Evolutionary conservation across 2,888 invertebrate species (phyloP).

Genomic region (Cistogaster globosa): DNA sequence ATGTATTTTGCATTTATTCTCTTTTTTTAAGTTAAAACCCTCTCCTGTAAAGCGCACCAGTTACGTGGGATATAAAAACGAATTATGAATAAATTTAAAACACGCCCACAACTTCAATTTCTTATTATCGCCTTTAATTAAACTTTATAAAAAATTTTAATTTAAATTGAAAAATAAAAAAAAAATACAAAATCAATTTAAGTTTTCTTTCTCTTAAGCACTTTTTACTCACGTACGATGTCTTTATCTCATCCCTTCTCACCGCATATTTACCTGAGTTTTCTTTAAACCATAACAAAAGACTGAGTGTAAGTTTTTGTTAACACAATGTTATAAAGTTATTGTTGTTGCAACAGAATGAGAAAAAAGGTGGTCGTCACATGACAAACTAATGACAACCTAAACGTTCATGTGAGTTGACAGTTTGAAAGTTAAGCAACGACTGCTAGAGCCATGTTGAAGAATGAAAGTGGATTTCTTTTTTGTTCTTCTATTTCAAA

Average conservation of each 20-base stretch:
- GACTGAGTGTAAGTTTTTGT: background rate
- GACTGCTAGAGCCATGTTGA: background rate
- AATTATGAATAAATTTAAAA: background rate
- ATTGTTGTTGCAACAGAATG: background rate
- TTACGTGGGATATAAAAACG: background rate
- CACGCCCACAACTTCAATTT: background rate
- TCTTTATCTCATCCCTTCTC: background rate
- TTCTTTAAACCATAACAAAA: background rate
- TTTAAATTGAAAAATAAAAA: too few relatives aligned
- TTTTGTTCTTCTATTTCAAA: background rate
- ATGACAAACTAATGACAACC: background rate
- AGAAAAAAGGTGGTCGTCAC: background rate
- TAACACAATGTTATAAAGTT: background rate
- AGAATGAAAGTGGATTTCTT: background rate
- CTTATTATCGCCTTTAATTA: too few relatives aligned
- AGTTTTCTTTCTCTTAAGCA: background rate
- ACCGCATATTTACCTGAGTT: background rate
- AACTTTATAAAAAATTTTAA: too few relatives aligned
- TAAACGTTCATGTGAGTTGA: constrained; percentile 16
- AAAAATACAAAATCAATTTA: background rate
- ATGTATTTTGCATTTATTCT: too few relatives aligned
- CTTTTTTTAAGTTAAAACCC: too few relatives aligned
- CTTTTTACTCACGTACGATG: background rate
- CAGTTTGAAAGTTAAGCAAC: background rate
- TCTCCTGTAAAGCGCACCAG: too few relatives aligned